phyloP scores from a whole-genome alignment of 2,113 vertebrate species.

The Carlito syrichta region DNA sequence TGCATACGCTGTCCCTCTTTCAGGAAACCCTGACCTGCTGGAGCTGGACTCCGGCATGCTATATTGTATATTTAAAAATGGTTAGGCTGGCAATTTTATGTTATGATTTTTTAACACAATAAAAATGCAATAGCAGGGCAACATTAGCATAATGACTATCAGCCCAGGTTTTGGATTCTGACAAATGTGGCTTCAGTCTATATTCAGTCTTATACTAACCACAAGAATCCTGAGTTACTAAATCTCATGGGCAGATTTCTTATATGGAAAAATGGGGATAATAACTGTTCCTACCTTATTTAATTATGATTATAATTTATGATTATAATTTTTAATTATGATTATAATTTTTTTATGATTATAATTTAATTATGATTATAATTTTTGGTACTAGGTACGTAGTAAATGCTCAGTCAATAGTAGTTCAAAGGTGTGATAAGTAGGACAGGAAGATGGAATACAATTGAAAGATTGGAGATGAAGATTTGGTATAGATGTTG shows the following conservation, averaged over 20 bases:
- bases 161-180: background rate
- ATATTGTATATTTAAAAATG: background rate
- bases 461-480: background rate
- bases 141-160: background rate
- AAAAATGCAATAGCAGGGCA: background rate
- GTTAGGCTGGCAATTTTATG: background rate
- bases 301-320: background rate
- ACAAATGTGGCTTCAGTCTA: background rate
- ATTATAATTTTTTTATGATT: background rate
- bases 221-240: background rate
- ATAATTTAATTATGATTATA: background rate
- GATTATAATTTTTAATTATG: background rate
- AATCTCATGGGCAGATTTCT: background rate
- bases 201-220: background rate
- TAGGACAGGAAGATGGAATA: background rate
- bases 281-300: background rate
- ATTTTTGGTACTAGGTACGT: background rate
- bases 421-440: background rate
- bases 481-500: background rate
- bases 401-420: background rate
- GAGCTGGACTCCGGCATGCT: no score
- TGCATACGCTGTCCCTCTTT: no score
- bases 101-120: background rate
- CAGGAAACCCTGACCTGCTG: no score
- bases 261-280: background rate